phyloP scores from a whole-genome alignment of 1,140 invertebrate species.

The Cotesia glomerata region DNA sequence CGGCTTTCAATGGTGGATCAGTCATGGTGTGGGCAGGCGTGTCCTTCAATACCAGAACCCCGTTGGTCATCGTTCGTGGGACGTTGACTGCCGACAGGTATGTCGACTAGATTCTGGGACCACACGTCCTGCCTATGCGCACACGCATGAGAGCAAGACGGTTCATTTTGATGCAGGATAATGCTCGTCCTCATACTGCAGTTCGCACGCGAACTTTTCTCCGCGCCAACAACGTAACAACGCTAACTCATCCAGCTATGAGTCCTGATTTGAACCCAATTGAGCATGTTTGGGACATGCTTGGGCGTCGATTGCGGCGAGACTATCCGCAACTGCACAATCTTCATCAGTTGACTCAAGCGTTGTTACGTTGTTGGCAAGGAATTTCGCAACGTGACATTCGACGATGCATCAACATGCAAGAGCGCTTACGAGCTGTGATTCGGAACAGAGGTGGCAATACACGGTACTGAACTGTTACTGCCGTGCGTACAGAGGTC shows the following conservation, averaged over 20 bases:
- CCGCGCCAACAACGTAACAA: slow-evolving; percentile 32
- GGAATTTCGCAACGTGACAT: too few relatives aligned
- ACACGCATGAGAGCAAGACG: not conserved
- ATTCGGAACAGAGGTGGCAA: too few relatives aligned
- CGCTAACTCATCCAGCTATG: slow-evolving; percentile 48
- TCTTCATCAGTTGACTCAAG: too few relatives aligned
- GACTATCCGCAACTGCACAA: not conserved
- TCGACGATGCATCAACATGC: too few relatives aligned
- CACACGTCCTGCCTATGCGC: slow-evolving; percentile 8
- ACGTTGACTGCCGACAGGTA: slow-evolving; percentile 6
- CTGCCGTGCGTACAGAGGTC: too few relatives aligned
- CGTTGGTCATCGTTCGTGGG: slow-evolving; percentile 31
- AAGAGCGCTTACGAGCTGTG: too few relatives aligned
- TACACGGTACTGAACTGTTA: too few relatives aligned
- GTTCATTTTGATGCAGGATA: slow-evolving; percentile 34
- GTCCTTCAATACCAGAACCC: too few relatives aligned
- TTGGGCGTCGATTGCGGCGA: slow-evolving; percentile 11
- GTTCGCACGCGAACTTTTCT: slow-evolving; percentile 39
- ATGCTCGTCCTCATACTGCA: slow-evolving; percentile 37
- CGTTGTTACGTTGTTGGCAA: too few relatives aligned
- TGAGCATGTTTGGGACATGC: slow-evolving; percentile 52
- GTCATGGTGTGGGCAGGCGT: too few relatives aligned
- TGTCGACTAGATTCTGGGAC: slow-evolving; percentile 2
- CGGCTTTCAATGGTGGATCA: too few relatives aligned
- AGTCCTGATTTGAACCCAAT: slow-evolving; percentile 58